A percentile compares a stretch with the other conserved stretches of the same genome.
Evolutionary conservation across 37 sponge, comb jelly and placozoan species (phyloP).

Genomic region (Petrosia ficiformis): DNA sequence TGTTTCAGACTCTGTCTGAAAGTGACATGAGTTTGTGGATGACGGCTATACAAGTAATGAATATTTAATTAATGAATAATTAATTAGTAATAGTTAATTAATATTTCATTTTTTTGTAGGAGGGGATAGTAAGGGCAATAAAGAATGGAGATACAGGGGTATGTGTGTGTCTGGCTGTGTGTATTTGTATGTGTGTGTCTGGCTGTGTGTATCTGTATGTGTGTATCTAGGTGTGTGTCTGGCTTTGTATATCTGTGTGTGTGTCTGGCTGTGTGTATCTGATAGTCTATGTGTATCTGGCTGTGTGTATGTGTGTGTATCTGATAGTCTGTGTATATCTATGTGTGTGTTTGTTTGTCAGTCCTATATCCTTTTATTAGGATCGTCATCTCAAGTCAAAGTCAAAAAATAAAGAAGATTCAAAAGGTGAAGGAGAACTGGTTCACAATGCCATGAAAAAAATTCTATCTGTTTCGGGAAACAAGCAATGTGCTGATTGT

Average conservation of each 20-base stretch:
- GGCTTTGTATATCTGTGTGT: too few relatives aligned
- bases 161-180: too few relatives aligned
- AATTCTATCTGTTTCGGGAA: constrained; percentile 65
- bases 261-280: too few relatives aligned
- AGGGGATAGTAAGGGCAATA: not conserved
- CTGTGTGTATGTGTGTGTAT: too few relatives aligned
- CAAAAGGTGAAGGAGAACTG: not conserved
- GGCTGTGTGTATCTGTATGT: too few relatives aligned
- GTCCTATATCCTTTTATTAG: too few relatives aligned
- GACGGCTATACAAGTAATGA: constrained; percentile 49
- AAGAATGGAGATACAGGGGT: not conserved
- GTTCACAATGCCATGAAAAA: constrained; percentile 49
- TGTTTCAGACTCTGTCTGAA: constrained; percentile 64
- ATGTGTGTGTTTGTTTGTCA: too few relatives aligned
- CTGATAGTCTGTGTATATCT: too few relatives aligned
- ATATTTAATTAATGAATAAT: not conserved
- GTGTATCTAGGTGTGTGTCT: constrained; percentile 2
- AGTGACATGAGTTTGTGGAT: constrained; percentile 67
- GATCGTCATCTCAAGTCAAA: too few relatives aligned
- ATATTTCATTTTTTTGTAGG: not conserved
- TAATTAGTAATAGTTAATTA: not conserved
- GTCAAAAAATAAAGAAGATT: too few relatives aligned
- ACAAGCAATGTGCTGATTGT: constrained; percentile 80
- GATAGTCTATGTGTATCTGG: too few relatives aligned
- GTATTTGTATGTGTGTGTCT: too few relatives aligned